Conservation (phyloP, 2,113 vertebrate species). For the Pachypanchax playfairii region DNA sequence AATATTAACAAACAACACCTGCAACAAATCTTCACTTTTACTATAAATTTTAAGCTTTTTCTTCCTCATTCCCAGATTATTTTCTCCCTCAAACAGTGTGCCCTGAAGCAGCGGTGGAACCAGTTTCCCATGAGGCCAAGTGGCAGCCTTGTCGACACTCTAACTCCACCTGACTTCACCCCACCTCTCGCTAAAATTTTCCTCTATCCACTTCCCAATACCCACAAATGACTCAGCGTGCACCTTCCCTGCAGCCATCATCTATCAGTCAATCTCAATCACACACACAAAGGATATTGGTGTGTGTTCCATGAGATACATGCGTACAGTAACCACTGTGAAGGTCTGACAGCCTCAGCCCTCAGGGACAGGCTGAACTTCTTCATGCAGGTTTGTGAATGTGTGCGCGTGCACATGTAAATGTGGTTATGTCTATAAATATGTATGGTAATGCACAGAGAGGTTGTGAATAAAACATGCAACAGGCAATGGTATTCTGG, state of each 20-base stretch:
- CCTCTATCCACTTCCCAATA: conserved; percentile 46
- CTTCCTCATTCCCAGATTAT: conserved; percentile 52
- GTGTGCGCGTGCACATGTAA: conserved; percentile 50
- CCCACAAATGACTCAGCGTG: conserved; percentile 57
- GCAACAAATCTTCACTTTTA: conserved; percentile 15
- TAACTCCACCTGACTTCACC: conserved; percentile 43
- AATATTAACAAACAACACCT: conserved; percentile 39
- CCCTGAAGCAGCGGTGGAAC: conserved; percentile 52
- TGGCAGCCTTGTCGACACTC: conserved; percentile 53
- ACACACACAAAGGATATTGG: conserved; percentile 45
- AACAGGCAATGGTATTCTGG: conserved; percentile 51
- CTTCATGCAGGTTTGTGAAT: conserved; percentile 30
- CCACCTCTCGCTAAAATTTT: conserved; percentile 20
- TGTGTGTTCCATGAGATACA: conserved; percentile 38
- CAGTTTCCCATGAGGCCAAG: conserved; percentile 63
- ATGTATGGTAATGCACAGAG: conserved; percentile 63
- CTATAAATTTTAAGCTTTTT: conserved; percentile 8
- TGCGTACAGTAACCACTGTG: conserved; percentile 52
- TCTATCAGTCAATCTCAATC: conserved; percentile 68
- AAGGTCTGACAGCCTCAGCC: conserved; percentile 63
- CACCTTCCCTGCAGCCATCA: conserved; percentile 65
- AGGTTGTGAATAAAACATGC: conserved; percentile 69
- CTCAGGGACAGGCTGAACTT: conserved; percentile 63
- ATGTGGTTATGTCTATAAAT: conserved; percentile 67
- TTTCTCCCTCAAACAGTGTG: conserved; percentile 29